Base-by-base conservation (phyloP, 2,888 invertebrate genomes). In the Bedellia somnulentella region DNA sequence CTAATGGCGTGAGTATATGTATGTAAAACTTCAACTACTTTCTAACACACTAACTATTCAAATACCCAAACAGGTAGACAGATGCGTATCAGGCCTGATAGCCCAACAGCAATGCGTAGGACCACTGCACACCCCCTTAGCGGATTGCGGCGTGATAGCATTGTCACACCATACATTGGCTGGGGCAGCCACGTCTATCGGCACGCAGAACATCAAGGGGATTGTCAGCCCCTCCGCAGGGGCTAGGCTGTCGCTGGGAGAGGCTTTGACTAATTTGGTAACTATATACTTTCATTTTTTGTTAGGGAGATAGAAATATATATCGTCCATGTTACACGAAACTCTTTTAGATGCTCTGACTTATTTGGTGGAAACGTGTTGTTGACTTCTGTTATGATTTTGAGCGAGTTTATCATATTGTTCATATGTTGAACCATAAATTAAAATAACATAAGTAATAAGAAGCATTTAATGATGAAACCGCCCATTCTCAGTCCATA, bases 41-140 rank as follows among this genome's bases (percentile, higher is more conserved):
- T n/a, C n/a, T n/a, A n/a, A n/a, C n/a, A n/a, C n/a, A n/a, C n/a
- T n/a, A n/a, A n/a, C n/a, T n/a, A n/a, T n/a, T n/a, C n/a, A n/a
- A n/a, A n/a, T 27, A 15, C 15, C 15, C 31, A 24, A 10, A 0
- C 37, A 77, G 76, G 76, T 96, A 10, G 91, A 92, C 57, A 82
- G 97, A 24, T 96, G 95, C 54, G 97, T 98, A 5, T 89, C 93
- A 2, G 98, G 98, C 1, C 73, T 98, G 10, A 82, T 98, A 33
- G 98, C 94, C 0, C 97, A 97, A 59, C 98, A 99, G 51, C 99
- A 99, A 59, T 98, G 98, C 57, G 94, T 98, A 14, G 98, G 99
- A 1, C 96, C 97, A 0, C 67, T 98, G 1, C 98, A 98, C 58
- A 93, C 95, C 1, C 98, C 99, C 0, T 70, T 98, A 3, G 92